These are phyloP conservation scores for Cebidichthys violaceus DNA, from an alignment of 2,113 vertebrate genomes.

Conservation along the genomic window DNA sequence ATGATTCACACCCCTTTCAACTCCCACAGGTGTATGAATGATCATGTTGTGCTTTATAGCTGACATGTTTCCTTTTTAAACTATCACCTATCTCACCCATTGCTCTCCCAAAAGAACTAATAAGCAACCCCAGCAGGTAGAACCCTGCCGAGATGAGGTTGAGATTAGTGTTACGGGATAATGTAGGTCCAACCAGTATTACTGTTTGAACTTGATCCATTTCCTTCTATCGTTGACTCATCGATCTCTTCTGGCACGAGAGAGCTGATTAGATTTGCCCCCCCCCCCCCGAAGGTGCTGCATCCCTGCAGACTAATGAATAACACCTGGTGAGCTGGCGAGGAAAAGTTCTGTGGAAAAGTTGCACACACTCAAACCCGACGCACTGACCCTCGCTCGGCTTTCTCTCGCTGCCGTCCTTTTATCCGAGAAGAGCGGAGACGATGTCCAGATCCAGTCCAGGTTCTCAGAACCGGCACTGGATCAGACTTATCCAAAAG, in stretches of 20 bases:
- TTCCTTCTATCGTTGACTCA: conserved; percentile 30
- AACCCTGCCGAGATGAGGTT: background rate
- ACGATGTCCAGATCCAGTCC: too few relatives aligned
- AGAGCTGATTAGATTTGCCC: conserved; percentile 40
- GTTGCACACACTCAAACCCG: too few relatives aligned
- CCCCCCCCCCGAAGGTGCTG: conserved; percentile 9
- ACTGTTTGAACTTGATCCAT: conserved; percentile 32
- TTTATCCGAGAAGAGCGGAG: too few relatives aligned
- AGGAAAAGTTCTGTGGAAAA: background rate
- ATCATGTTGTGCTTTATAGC: background rate
- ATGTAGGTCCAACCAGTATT: conserved; percentile 9
- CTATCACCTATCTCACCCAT: background rate
- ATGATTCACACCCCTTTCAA: background rate
- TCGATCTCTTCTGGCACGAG: conserved; percentile 27
- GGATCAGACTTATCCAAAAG: too few relatives aligned
- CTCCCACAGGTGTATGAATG: background rate
- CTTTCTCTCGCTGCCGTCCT: too few relatives aligned
- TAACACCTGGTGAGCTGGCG: background rate
- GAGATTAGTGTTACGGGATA: conserved; percentile 4
- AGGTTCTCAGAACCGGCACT: too few relatives aligned
- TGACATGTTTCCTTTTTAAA: background rate
- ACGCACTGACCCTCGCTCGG: too few relatives aligned
- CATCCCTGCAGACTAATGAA: background rate
- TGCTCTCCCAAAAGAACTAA: conserved; percentile 5
- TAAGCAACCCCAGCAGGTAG: conserved; percentile 7